Evolutionary conservation across 2,888 invertebrate species (phyloP).

Genomic region (Sylvicola cinctus): DNA sequence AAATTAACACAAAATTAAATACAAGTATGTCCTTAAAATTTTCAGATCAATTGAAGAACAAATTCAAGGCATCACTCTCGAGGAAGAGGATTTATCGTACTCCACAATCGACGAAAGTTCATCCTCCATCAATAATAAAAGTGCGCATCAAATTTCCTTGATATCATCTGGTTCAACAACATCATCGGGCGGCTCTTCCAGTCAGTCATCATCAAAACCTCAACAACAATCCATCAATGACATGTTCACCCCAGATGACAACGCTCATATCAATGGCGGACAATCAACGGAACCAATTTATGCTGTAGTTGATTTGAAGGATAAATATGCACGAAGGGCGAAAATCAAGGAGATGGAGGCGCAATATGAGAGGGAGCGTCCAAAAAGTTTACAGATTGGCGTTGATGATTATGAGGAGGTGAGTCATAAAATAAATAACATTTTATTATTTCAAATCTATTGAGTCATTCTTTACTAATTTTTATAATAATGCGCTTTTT

Average conservation of each 20-base stretch:
- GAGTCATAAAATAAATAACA: constrained; percentile 3
- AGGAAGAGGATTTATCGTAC: constrained; percentile 7
- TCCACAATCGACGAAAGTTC: neutral
- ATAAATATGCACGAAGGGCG: constrained; percentile 14
- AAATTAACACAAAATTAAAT: no score
- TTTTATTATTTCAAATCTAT: no score
- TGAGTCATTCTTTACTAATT: no score
- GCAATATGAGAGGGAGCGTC: constrained; percentile 7
- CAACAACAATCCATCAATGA: neutral
- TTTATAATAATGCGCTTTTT: neutral
- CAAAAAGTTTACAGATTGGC: constrained; percentile 10
- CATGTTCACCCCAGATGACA: neutral
- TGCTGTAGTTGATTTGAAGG: constrained; percentile 17
- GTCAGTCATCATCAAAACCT: constrained; percentile 1
- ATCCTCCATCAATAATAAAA: neutral
- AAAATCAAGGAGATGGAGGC: constrained; percentile 11
- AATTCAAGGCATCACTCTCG: constrained; percentile 13
- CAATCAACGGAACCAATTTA: constrained; percentile 14
- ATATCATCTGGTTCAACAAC: neutral
- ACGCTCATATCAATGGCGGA: neutral
- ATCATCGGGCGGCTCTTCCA: neutral
- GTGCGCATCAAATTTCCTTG: neutral
- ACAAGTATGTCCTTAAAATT: no score
- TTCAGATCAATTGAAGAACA: constrained; percentile 11
- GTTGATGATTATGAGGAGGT: constrained; percentile 14